These are phyloP conservation scores for Cebidichthys violaceus DNA, from an alignment of 2,113 vertebrate genomes.

Conservation along the genomic window DNA sequence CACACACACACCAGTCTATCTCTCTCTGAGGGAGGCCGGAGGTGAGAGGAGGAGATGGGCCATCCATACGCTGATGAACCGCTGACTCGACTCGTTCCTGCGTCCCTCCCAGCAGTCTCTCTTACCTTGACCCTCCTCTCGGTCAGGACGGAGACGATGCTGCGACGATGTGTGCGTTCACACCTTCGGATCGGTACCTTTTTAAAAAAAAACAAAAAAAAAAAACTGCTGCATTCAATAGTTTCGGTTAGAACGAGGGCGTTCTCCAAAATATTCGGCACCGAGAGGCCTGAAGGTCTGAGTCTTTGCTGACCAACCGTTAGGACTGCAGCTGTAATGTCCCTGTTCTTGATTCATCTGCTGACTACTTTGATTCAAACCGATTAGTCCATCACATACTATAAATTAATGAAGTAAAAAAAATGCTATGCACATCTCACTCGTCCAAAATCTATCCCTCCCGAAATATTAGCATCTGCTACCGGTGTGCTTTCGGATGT, in stretches of 20 bases:
- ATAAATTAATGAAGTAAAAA: no score
- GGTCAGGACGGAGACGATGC: slow-evolving; percentile 10
- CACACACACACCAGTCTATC: neutral
- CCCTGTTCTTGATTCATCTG: no score
- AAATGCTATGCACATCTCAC: no score
- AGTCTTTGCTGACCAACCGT: neutral
- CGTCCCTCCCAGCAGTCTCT: slow-evolving; percentile 12
- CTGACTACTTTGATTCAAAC: no score
- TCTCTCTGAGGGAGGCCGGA: slow-evolving; percentile 41
- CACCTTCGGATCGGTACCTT: neutral
- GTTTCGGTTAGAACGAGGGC: neutral
- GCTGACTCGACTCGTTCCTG: slow-evolving; percentile 49
- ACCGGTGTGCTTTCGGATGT: no score
- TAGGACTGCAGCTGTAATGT: no score
- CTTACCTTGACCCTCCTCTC: slow-evolving; percentile 25
- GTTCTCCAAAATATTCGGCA: neutral
- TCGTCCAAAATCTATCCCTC: no score
- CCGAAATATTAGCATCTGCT: no score
- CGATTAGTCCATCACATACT: no score
- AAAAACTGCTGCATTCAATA: neutral
- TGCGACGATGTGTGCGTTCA: no score
- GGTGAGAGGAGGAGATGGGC: slow-evolving; percentile 46
- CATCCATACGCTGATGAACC: slow-evolving; percentile 11
- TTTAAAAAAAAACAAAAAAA: no score
- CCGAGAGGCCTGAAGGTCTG: neutral